phyloP scores from a whole-genome alignment of 1,140 invertebrate species.

The Anastatus disparis region DNA sequence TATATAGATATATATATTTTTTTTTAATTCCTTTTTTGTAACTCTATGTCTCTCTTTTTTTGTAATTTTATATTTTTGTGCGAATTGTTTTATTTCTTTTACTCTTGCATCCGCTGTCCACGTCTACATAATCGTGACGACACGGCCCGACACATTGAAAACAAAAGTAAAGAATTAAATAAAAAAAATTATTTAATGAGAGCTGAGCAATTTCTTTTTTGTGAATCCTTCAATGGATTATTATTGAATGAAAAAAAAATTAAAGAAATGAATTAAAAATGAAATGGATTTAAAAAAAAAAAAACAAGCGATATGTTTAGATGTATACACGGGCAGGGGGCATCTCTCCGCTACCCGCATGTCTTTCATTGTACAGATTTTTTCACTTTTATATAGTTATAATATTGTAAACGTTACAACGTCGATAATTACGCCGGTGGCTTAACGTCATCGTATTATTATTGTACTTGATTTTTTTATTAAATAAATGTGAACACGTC shows the following conservation, averaged over 20 bases:
- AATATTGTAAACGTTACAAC: constrained; percentile 62
- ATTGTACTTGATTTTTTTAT: constrained; percentile 67
- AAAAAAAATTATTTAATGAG: not conserved
- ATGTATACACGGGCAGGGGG: constrained; percentile 57
- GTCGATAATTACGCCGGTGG: constrained; percentile 57
- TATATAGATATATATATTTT: constrained; percentile 3
- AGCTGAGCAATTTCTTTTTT: constrained; percentile 18
- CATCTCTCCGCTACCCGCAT: constrained; percentile 68
- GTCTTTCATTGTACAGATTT: constrained; percentile 70
- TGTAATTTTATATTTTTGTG: constrained; percentile 44
- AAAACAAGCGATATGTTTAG: constrained; percentile 38
- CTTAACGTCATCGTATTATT: constrained; percentile 60
- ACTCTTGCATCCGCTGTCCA: constrained; percentile 41
- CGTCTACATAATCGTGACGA: constrained; percentile 40
- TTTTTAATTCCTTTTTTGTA: constrained; percentile 35
- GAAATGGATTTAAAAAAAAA: constrained; percentile 16
- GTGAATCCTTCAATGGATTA: constrained; percentile 17
- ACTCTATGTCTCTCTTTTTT: constrained; percentile 38
- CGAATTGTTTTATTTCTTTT: constrained; percentile 46
- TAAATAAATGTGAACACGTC: constrained; percentile 67
- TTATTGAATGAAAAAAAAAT: not conserved
- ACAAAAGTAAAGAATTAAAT: no score
- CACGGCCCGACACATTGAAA: constrained; percentile 14
- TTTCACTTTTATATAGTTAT: constrained; percentile 69
- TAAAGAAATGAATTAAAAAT: not conserved